phyloP scores from a whole-genome alignment of 2,888 invertebrate genomes.

The Asteroscopus sphinx region DNA sequence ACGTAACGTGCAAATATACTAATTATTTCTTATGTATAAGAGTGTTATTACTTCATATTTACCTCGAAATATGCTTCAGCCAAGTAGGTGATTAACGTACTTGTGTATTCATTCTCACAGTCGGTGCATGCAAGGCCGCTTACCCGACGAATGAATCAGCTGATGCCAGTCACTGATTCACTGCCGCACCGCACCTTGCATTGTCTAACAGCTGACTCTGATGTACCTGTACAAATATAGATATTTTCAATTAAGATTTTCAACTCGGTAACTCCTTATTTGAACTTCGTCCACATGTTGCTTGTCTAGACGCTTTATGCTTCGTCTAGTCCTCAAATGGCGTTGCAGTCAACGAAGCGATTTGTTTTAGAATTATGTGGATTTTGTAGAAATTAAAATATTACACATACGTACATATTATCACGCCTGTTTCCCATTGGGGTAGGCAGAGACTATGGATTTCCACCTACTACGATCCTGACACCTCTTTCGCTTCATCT shows the following conservation, averaged over 20 bases:
- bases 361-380: conserved; percentile 24
- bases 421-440: too few species aligned
- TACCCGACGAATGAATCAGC: conserved; percentile 81
- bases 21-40: conserved; percentile 41
- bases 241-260: conserved; percentile 59
- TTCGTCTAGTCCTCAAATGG: conserved; percentile 39
- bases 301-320: conserved; percentile 41
- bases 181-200: conserved; percentile 69
- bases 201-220: conserved; percentile 73
- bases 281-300: conserved; percentile 43
- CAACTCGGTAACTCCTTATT: conserved; percentile 49
- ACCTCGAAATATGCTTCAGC: conserved; percentile 66
- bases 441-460: too few species aligned
- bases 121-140: conserved; percentile 79
- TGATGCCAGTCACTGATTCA: conserved; percentile 79
- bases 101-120: conserved; percentile 74
- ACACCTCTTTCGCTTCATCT: too few species aligned
- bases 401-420: too few species aligned
- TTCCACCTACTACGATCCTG: too few species aligned
- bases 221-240: conserved; percentile 56
- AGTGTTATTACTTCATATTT: conserved; percentile 58
- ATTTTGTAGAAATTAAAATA: conserved; percentile 1
- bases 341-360: conserved; percentile 41
- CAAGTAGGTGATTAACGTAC: conserved; percentile 70
- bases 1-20: conserved; percentile 36